Evolutionary conservation across 1,140 invertebrate genomes (phyloP), one percentile per base, ranked within the genome.

Genomic region (Hyposmocoma kahamanoa): DNA sequence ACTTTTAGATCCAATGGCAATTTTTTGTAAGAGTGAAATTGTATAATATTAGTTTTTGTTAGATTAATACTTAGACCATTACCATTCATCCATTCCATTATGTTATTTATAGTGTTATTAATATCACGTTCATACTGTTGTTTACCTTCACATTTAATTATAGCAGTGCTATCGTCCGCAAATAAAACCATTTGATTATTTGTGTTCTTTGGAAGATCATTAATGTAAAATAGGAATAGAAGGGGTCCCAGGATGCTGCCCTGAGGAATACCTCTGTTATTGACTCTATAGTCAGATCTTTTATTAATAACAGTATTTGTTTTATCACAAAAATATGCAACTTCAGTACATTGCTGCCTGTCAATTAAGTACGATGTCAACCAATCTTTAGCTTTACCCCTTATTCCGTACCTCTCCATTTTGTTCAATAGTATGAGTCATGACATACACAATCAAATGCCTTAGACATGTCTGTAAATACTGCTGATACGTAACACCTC

Each of bases 61-160:
- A 44, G 2, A 18, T 44, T 44, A 9, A 44, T 19, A n/a, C 20
- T 15, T 2, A 44, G 17, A 30, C 32, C 20, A 28, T 44, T 44
- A 10, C 10, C n/a, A 18, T 28, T 44, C 19, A 44, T 9, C 42
- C 42, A 44, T 3, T 17, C 10, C 9, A 44, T 32, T 11, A 32
- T 20, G 3, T 28, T 8, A 30, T 3, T 19, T 8, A 44, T 3
- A 30, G 42, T 4, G 20, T 19, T 8, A 44, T 44, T 44, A 22
- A 44, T 30, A 11, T 28, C 26, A 5, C 0, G 3, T 19, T 44
- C 26, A 30, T 18, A 30, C 1, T 15, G 28, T 8, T 4, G 4
- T 30, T 19, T 19, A 10, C 11, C 3, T 9, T 44, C 19, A 30
- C 26, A 13, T 30, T 44, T n/a, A 6, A 44, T 44, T 19, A 44